A percentile compares a stretch with the other conserved stretches of the same genome.
phyloP scores from a whole-genome alignment of 2,888 invertebrate genomes.

The Melanotus villosus region DNA sequence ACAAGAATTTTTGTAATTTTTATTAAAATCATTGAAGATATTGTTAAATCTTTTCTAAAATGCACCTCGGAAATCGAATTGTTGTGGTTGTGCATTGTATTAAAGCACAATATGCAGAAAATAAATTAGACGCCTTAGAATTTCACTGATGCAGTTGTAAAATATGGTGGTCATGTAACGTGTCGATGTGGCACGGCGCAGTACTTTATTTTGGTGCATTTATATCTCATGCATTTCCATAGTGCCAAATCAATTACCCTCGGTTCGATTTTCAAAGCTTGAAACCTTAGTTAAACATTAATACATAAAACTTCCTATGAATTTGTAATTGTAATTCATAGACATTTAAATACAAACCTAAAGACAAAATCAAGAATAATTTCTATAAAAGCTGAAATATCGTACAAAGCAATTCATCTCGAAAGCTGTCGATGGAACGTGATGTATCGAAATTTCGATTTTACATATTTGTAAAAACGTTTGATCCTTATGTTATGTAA shows the following conservation, averaged over 20 bases:
- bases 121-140: too few relatives aligned
- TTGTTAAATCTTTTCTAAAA: too few relatives aligned
- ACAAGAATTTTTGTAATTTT: too few relatives aligned
- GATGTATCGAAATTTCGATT: constrained; percentile 18
- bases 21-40: too few relatives aligned
- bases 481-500: constrained; percentile 10
- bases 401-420: not conserved
- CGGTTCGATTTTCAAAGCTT: not conserved
- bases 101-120: too few relatives aligned
- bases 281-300: constrained; percentile 2
- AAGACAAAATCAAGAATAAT: too few relatives aligned
- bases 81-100: too few relatives aligned
- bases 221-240: not conserved
- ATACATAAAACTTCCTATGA: not conserved
- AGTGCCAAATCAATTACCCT: constrained; percentile 1
- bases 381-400: constrained; percentile 5
- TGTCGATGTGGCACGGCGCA: constrained; percentile 12
- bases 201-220: constrained; percentile 9
- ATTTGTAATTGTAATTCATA: too few relatives aligned
- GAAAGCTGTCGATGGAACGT: constrained; percentile 5
- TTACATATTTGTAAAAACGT: constrained; percentile 26
- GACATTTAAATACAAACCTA: too few relatives aligned
- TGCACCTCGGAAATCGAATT: too few relatives aligned
- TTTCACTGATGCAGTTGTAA: not conserved
- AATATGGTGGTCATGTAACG: constrained; percentile 3